Conservation (phyloP, 1,140 invertebrate genomes). For the Cardiocondyla obscurior region DNA sequence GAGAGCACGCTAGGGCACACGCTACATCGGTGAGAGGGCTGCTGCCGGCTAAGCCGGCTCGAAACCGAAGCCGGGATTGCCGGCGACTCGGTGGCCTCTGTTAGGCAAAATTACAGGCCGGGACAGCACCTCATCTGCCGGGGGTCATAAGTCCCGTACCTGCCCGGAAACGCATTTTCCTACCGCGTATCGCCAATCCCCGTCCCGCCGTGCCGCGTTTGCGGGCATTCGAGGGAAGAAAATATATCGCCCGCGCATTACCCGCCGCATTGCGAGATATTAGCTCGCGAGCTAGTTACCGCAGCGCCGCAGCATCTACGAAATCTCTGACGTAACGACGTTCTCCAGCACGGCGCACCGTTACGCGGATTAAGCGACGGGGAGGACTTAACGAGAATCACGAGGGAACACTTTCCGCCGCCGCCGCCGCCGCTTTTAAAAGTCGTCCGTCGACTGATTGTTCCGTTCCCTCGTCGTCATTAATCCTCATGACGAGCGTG, state of each 20-base stretch:
- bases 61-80: conserved; percentile 73
- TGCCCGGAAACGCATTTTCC: conserved; percentile 77
- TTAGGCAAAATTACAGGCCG: conserved; percentile 78
- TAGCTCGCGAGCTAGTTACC: conserved; percentile 63
- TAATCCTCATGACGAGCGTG: conserved; percentile 42
- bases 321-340: conserved; percentile 57
- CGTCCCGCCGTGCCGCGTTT: conserved; percentile 36
- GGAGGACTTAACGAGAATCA: conserved; percentile 33
- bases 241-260: conserved; percentile 60
- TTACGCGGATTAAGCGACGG: conserved; percentile 58
- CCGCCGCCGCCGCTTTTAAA: conserved; percentile 12
- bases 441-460: conserved; percentile 50
- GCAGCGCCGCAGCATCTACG: conserved; percentile 61
- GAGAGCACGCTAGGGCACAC: conserved; percentile 20
- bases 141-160: conserved; percentile 77
- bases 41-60: conserved; percentile 42
- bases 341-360: conserved; percentile 34
- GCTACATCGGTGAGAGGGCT: conserved; percentile 56
- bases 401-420: conserved; percentile 38
- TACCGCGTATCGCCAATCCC: conserved; percentile 5
- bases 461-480: conserved; percentile 46
- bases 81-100: conserved; percentile 69
- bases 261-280: conserved; percentile 51
- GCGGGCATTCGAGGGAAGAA: neutral
- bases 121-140: conserved; percentile 78